Evolutionary conservation across 2,888 invertebrate genomes (phyloP).

Genomic region (Orchesellides sinensis): DNA sequence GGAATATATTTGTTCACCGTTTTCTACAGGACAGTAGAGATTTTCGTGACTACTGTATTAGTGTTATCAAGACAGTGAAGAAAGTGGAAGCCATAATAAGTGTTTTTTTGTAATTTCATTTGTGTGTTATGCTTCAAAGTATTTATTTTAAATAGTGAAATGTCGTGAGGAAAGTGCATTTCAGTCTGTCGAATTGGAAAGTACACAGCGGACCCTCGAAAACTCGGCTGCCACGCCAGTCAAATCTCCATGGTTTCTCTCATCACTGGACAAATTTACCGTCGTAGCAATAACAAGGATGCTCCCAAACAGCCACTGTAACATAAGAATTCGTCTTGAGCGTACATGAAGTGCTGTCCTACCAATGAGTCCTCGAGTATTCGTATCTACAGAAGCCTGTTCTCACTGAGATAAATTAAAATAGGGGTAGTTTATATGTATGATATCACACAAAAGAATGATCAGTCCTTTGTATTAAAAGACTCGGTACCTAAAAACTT

Average conservation of each 20-base stretch:
- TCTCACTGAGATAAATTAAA: slow-evolving; percentile 41
- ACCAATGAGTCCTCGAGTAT: slow-evolving; percentile 48
- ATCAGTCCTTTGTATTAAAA: slow-evolving; percentile 62
- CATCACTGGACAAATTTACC: background rate
- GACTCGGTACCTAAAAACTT: slow-evolving; percentile 56
- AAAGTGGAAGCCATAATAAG: slow-evolving; percentile 1
- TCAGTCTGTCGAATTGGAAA: slow-evolving; percentile 34
- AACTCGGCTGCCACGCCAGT: slow-evolving; percentile 4
- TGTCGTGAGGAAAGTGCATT: slow-evolving; percentile 54
- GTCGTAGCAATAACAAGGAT: slow-evolving; percentile 41
- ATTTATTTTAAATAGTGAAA: slow-evolving; percentile 56
- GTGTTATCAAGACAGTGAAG: slow-evolving; percentile 4
- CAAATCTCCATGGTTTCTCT: background rate
- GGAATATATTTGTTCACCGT: background rate
- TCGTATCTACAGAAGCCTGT: slow-evolving; percentile 53
- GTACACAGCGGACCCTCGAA: background rate
- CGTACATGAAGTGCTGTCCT: slow-evolving; percentile 40
- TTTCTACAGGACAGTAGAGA: slow-evolving; percentile 40
- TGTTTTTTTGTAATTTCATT: slow-evolving; percentile 35
- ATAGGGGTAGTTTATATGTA: slow-evolving; percentile 48
- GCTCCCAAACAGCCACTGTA: slow-evolving; percentile 12
- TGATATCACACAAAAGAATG: slow-evolving; percentile 58
- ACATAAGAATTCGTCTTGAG: slow-evolving; percentile 28
- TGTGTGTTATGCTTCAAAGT: slow-evolving; percentile 63
- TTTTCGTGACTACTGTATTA: slow-evolving; percentile 9